These are phyloP conservation scores for Bruchidius siliquastri DNA, from an alignment of 2,888 invertebrate species.

Conservation along the genomic window DNA sequence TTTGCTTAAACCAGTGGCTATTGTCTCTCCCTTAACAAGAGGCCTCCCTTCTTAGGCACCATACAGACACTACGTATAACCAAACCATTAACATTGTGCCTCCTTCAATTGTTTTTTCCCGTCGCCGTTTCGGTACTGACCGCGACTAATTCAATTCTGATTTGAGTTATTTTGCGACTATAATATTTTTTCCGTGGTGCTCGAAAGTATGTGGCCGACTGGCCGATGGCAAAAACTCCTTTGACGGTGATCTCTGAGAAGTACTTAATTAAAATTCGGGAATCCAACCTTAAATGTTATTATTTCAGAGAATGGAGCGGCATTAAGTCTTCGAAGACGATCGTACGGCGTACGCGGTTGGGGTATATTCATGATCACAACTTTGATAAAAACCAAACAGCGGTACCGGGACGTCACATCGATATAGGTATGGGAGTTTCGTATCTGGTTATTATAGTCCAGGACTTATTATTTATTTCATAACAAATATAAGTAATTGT, in stretches of 20 bases:
- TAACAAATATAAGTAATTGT: too few relatives aligned
- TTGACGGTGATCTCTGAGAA: slow-evolving; percentile 36
- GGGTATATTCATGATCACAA: slow-evolving; percentile 25
- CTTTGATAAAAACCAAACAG: slow-evolving; percentile 26
- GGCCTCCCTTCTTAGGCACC: neutral
- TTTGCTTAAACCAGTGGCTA: neutral
- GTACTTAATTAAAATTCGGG: slow-evolving; percentile 41
- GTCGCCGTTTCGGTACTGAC: slow-evolving; percentile 4
- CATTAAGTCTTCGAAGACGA: slow-evolving; percentile 13
- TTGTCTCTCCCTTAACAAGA: neutral
- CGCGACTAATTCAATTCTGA: slow-evolving; percentile 26
- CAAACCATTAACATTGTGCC: neutral
- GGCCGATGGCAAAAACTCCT: slow-evolving; percentile 13
- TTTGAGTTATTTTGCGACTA: slow-evolving; percentile 23
- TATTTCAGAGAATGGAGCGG: slow-evolving; percentile 32
- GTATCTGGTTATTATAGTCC: neutral
- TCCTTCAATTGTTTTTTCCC: neutral
- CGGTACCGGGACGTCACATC: slow-evolving; percentile 29
- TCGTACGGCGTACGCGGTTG: slow-evolving; percentile 14
- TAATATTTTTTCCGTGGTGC: slow-evolving; percentile 4
- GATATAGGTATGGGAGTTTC: neutral
- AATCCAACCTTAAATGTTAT: slow-evolving; percentile 35
- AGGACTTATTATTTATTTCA: too few relatives aligned
- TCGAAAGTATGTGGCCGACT: slow-evolving; percentile 17
- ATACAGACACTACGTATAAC: neutral